Percentiles rank a stretch among this genome's conserved stretches.
phyloP scores from a whole-genome alignment of 2,888 invertebrate species.

The Calameuta idolon region DNA sequence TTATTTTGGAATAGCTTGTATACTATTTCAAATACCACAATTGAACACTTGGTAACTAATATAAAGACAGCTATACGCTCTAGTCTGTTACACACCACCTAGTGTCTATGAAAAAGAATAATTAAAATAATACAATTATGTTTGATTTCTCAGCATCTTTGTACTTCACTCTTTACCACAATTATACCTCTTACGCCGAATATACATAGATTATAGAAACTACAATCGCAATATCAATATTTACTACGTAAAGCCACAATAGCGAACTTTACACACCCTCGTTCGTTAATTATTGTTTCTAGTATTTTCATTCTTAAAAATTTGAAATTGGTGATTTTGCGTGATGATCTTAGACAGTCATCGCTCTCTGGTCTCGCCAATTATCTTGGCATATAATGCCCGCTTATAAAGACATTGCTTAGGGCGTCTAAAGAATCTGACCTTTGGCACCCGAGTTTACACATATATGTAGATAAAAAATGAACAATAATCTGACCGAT shows the following conservation, averaged over 20 bases:
- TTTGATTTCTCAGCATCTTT: background rate
- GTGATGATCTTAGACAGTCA: background rate
- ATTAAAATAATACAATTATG: background rate
- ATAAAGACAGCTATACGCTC: background rate
- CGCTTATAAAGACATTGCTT: background rate
- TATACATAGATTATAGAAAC: background rate
- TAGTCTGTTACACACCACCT: background rate
- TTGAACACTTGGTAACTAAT: background rate
- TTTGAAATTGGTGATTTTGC: background rate
- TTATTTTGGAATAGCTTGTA: background rate
- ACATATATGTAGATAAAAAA: background rate
- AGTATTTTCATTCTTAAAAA: background rate
- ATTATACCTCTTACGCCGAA: background rate
- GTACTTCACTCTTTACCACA: background rate
- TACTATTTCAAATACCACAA: background rate
- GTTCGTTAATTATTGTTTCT: background rate
- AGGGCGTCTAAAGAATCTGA: background rate
- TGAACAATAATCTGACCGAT: background rate
- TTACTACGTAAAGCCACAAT: background rate
- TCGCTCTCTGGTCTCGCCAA: background rate
- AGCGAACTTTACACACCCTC: background rate
- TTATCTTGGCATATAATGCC: background rate
- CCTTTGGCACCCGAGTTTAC: background rate
- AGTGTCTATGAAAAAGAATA: background rate
- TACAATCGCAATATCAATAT: background rate